Evolutionary conservation across 2,797 vertebrate genomes (phyloP).

Genomic region (Gobionotothen gibberifrons): DNA sequence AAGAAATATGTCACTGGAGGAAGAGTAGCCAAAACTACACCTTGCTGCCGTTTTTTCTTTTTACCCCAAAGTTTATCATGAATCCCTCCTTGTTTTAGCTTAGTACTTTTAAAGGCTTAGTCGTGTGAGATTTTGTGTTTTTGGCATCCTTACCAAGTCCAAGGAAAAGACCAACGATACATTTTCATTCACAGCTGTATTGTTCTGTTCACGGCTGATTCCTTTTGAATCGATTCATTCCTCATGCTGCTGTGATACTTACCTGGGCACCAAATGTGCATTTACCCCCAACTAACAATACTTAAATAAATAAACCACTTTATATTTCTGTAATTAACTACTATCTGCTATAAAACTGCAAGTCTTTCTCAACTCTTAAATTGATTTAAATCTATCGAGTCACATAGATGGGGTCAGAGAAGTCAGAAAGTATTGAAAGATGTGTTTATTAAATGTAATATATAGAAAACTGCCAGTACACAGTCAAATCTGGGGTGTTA

Average conservation of each 20-base stretch:
- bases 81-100: slow-evolving; percentile 11
- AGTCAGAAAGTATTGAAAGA: neutral
- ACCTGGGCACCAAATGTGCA: slow-evolving; percentile 15
- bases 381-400: neutral
- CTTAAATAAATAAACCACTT: neutral
- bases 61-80: slow-evolving; percentile 16
- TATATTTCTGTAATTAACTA: neutral
- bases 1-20: slow-evolving; percentile 27
- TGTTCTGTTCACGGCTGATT: neutral
- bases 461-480: too few relatives aligned
- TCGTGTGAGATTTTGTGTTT: neutral
- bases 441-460: neutral
- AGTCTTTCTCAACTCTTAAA: too few relatives aligned
- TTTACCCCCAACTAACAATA: slow-evolving; percentile 1
- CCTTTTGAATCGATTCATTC: neutral
- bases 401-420: neutral
- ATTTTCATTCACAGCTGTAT: neutral
- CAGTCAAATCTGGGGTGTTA: too few relatives aligned
- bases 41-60: slow-evolving; percentile 17
- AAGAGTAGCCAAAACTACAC: slow-evolving; percentile 13
- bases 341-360: too few relatives aligned
- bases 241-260: neutral
- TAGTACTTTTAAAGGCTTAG: slow-evolving; percentile 8
- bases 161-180: neutral
- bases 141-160: neutral